These are phyloP conservation scores for Mormyrus iriodes DNA, from an alignment of 2,113 vertebrate genomes.

Conservation along the genomic window DNA sequence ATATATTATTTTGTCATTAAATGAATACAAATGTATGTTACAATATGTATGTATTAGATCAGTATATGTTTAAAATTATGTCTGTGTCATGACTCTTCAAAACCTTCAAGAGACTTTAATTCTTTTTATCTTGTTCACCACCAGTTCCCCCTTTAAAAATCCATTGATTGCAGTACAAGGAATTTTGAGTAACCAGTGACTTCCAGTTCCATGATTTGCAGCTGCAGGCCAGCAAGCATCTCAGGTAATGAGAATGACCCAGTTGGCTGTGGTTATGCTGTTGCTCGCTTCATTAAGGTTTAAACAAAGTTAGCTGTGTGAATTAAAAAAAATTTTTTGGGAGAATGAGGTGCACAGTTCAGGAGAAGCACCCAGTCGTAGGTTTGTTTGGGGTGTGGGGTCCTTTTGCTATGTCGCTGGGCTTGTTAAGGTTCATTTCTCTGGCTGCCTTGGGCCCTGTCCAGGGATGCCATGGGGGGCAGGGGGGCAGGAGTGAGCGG, in stretches of 20 bases:
- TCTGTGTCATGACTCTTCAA: neutral
- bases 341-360: neutral
- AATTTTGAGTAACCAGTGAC: neutral
- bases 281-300: neutral
- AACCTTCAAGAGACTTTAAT: neutral
- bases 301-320: neutral
- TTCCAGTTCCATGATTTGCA: neutral
- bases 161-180: neutral
- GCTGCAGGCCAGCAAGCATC: neutral
- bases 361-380: neutral
- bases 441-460: neutral
- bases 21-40: neutral
- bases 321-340: neutral
- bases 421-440: neutral
- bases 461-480: neutral
- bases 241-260: neutral
- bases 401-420: neutral
- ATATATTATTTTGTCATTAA: neutral
- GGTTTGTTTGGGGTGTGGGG: neutral
- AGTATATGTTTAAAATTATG: neutral
- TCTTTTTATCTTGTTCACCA: neutral
- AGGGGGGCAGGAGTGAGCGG: conserved; percentile 18
- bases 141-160: neutral
- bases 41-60: too few species aligned
- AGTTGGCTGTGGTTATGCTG: neutral